Evolutionary conservation across 2,113 vertebrate genomes (phyloP).

Genomic region (Terrapene triunguis): DNA sequence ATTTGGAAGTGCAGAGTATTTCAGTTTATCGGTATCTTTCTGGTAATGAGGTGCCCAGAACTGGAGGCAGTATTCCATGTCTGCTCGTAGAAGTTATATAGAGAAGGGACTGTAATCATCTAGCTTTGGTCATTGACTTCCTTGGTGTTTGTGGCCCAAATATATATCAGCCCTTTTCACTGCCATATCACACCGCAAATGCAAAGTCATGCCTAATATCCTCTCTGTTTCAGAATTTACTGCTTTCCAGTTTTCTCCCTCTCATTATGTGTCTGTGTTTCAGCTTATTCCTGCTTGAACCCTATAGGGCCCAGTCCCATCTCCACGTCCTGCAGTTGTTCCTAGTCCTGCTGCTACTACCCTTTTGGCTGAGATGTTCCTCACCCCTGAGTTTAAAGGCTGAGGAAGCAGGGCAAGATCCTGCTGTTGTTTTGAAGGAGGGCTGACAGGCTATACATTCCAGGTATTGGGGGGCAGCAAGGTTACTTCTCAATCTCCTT

Average conservation of each 20-base stretch:
- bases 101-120: neutral
- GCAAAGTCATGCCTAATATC: neutral
- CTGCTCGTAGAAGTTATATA: neutral
- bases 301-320: neutral
- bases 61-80: neutral
- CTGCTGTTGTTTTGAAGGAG: neutral
- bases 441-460: neutral
- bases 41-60: neutral
- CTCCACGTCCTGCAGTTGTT: neutral
- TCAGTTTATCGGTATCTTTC: neutral
- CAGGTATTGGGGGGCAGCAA: neutral
- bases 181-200: neutral
- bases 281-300: neutral
- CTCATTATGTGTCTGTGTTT: neutral
- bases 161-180: neutral
- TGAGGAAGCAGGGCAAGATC: accelerated
- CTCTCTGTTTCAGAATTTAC: neutral
- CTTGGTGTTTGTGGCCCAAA: neutral
- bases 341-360: neutral
- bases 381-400: neutral
- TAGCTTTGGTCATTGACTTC: neutral
- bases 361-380: neutral
- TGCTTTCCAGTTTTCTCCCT: neutral
- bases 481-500: neutral
- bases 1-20: neutral